Evolutionary conservation across 2,888 invertebrate species (phyloP).

Genomic region (Drosophila emarginata): DNA sequence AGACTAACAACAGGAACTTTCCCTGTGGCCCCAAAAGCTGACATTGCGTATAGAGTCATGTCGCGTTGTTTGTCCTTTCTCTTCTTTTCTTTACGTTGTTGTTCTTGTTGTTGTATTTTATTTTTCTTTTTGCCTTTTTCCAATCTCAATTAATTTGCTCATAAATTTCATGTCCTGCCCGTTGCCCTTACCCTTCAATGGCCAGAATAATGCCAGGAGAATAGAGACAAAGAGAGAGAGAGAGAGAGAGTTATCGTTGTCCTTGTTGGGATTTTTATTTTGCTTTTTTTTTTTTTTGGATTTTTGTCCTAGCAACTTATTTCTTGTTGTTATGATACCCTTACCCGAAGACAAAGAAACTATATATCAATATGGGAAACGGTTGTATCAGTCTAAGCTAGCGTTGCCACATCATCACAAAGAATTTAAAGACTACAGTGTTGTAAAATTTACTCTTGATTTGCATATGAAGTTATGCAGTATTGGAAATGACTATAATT

Average conservation of each 20-base stretch:
- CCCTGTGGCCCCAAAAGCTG: constrained; percentile 35
- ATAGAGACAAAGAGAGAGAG: neutral
- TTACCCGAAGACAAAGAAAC: neutral
- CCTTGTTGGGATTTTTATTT: constrained; percentile 30
- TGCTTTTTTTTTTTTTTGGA: constrained; percentile 66
- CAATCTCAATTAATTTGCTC: constrained; percentile 80
- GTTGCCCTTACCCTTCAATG: constrained; percentile 4
- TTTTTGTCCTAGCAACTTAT: constrained; percentile 66
- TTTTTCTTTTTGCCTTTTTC: constrained; percentile 50
- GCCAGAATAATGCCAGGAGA: constrained; percentile 4
- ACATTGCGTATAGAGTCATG: constrained; percentile 52
- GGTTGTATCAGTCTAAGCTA: too few species aligned
- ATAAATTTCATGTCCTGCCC: constrained; percentile 63
- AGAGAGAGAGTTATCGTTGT: constrained; percentile 48
- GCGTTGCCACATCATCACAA: too few species aligned
- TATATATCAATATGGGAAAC: neutral
- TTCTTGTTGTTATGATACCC: neutral
- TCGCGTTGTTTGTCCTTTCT: constrained; percentile 25
- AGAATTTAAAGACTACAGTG: too few species aligned
- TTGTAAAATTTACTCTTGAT: neutral
- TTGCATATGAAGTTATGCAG: neutral
- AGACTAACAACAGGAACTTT: constrained; percentile 48
- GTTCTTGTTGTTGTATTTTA: constrained; percentile 14
- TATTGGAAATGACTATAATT: neutral
- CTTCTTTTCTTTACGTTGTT: constrained; percentile 20